These are phyloP conservation scores for Sebastes nivosus DNA, from an alignment of 2,797 vertebrate genomes.

Conservation along the genomic window DNA sequence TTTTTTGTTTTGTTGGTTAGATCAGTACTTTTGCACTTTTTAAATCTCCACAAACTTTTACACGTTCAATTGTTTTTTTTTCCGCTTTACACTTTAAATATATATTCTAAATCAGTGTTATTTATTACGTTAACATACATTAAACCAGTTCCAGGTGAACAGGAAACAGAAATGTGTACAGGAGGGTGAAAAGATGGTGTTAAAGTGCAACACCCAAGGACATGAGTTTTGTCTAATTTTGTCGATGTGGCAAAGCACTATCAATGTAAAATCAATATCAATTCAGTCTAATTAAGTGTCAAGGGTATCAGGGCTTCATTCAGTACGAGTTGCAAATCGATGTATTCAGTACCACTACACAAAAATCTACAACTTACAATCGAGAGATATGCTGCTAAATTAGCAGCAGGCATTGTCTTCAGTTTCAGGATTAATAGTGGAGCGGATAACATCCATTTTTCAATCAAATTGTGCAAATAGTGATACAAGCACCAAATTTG, in stretches of 20 bases:
- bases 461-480: too few relatives aligned
- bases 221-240: conserved; percentile 2
- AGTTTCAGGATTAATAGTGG: background rate
- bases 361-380: background rate
- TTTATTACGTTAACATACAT: background rate
- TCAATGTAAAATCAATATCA: background rate
- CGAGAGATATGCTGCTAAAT: background rate
- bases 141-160: background rate
- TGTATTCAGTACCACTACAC: background rate
- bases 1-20: background rate
- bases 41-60: background rate
- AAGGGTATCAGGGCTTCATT: background rate
- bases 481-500: too few relatives aligned
- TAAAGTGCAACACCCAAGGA: background rate
- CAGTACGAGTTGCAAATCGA: background rate
- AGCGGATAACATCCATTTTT: too few relatives aligned
- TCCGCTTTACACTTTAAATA: background rate
- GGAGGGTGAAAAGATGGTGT: background rate
- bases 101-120: background rate
- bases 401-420: background rate
- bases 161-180: background rate
- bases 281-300: background rate
- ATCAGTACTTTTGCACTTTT: background rate
- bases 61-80: background rate
- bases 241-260: background rate